These are phyloP conservation scores for Drosophila macrospina DNA, from an alignment of 2,888 invertebrate genomes.

Conservation along the genomic window DNA sequence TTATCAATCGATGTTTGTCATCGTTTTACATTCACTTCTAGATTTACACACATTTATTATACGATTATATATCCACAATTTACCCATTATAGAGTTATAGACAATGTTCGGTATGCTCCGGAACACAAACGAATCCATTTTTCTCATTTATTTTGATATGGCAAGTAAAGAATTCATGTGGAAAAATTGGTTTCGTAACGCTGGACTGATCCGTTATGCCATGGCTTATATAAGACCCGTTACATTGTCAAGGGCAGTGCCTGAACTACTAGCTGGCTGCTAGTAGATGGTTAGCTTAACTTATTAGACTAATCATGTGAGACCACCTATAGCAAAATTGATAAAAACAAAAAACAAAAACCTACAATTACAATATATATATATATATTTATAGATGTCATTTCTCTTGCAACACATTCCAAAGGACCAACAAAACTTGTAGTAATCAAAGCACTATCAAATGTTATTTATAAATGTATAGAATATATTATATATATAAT, in stretches of 20 bases:
- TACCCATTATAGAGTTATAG: neutral
- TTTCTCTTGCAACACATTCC: conserved; percentile 77
- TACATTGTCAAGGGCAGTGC: conserved; percentile 23
- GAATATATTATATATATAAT: neutral
- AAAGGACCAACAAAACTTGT: conserved; percentile 77
- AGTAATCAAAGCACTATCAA: conserved; percentile 24
- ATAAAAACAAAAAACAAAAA: neutral
- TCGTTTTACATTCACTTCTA: conserved; percentile 2
- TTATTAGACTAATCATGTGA: conserved; percentile 39
- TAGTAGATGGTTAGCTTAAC: conserved; percentile 16
- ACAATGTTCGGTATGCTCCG: neutral
- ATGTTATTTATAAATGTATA: conserved; percentile 49
- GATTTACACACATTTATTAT: conserved; percentile 4
- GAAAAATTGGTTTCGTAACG: conserved; percentile 13
- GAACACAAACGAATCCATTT: neutral
- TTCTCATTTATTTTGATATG: neutral
- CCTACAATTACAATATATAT: neutral
- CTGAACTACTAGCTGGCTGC: conserved; percentile 20
- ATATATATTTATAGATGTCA: conserved; percentile 16
- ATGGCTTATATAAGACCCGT: conserved; percentile 33
- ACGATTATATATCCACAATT: conserved; percentile 3
- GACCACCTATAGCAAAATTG: conserved; percentile 51
- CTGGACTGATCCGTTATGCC: conserved; percentile 15
- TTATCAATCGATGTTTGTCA: neutral
- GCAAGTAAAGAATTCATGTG: neutral